Evolutionary conservation across 23 tunicate species (phyloP).

Genomic region (Styela clava): DNA sequence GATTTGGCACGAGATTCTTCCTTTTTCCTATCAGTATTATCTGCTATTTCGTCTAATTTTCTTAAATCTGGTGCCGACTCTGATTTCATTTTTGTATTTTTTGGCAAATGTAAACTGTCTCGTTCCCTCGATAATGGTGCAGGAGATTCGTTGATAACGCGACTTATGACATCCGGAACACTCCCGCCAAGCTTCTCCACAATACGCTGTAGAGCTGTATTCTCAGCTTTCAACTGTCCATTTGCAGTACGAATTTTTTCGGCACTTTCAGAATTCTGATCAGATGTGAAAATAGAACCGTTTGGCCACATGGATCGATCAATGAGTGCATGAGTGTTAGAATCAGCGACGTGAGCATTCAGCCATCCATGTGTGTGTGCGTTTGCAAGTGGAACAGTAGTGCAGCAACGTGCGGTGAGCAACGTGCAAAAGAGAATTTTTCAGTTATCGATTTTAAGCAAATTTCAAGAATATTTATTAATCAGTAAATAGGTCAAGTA

Average conservation of each 20-base stretch:
- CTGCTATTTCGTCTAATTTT: not conserved
- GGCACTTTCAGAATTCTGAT: conserved; percentile 40
- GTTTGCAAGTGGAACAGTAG: not conserved
- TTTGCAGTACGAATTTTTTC: conserved; percentile 41
- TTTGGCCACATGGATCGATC: not conserved
- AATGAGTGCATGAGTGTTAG: not conserved
- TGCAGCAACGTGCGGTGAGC: not conserved
- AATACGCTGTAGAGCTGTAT: conserved; percentile 52
- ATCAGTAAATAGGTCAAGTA: too few species aligned
- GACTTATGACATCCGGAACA: conserved; percentile 9
- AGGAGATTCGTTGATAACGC: not conserved
- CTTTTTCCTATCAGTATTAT: not conserved
- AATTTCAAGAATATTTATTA: too few species aligned
- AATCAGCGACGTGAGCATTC: not conserved
- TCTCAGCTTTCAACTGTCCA: conserved; percentile 64
- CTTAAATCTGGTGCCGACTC: conserved; percentile 6
- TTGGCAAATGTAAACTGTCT: not conserved
- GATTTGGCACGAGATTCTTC: not conserved
- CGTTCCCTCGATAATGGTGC: not conserved
- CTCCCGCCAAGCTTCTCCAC: conserved; percentile 46
- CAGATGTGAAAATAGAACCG: not conserved
- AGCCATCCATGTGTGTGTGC: not conserved
- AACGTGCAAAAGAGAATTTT: not conserved
- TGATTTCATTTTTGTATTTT: not conserved
- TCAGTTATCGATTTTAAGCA: too few species aligned